These are phyloP conservation scores for Drosophila mimetica DNA, from an alignment of 2,888 invertebrate genomes.

Conservation along the genomic window DNA sequence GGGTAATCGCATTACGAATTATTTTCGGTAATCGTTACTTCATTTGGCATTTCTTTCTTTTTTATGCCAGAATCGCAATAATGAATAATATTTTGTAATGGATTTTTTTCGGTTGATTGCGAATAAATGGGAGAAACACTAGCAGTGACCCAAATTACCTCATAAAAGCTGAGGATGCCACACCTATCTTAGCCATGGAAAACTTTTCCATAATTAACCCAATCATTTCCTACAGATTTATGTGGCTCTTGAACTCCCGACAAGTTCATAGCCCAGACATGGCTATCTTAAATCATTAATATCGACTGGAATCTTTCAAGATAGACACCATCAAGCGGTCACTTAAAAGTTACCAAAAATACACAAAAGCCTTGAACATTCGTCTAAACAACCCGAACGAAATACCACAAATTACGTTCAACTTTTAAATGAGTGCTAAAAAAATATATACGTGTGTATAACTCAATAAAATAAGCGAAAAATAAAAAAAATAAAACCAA, in stretches of 20 bases:
- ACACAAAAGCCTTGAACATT: slow-evolving; percentile 56
- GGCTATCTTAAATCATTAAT: slow-evolving; percentile 18
- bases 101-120: neutral
- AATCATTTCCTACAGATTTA: slow-evolving; percentile 28
- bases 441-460: slow-evolving; percentile 12
- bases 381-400: slow-evolving; percentile 16
- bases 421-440: slow-evolving; percentile 32
- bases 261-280: slow-evolving; percentile 5
- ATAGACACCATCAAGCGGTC: slow-evolving; percentile 3
- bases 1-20: slow-evolving; percentile 43
- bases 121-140: neutral
- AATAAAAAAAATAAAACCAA: slow-evolving; percentile 45
- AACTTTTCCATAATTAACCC: slow-evolving; percentile 3
- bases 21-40: slow-evolving; percentile 25
- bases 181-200: neutral
- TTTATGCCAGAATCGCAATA: slow-evolving; percentile 18
- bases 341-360: slow-evolving; percentile 19
- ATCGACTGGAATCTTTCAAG: slow-evolving; percentile 3
- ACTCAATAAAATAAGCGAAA: slow-evolving; percentile 24
- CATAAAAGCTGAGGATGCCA: neutral
- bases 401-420: slow-evolving; percentile 42
- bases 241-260: slow-evolving; percentile 30
- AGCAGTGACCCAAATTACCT: slow-evolving; percentile 14
- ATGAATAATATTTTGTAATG: neutral
- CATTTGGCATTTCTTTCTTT: slow-evolving; percentile 23